Percentiles rank a stretch among this genome's conserved stretches.
These are phyloP conservation scores for Cosmia trapezina DNA, from an alignment of 2,888 invertebrate species.

Conservation along the genomic window DNA sequence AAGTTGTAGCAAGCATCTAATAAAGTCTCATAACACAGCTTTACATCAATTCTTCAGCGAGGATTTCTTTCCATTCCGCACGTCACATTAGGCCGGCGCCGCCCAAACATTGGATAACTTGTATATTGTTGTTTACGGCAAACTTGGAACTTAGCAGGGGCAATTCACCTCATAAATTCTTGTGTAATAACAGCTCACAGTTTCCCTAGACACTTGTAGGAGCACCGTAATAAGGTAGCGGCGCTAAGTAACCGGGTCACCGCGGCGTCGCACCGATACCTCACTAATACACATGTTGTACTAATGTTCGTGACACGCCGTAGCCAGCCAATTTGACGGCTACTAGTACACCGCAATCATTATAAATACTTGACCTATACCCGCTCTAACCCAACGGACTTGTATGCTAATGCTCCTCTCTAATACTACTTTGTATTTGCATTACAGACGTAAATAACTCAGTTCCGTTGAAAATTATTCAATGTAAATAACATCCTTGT, in stretches of 20 bases:
- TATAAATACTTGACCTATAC: conserved; percentile 51
- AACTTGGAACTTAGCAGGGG: conserved; percentile 85
- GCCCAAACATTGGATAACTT: conserved; percentile 85
- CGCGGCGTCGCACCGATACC: conserved; percentile 64
- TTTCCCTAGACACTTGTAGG: conserved; percentile 88
- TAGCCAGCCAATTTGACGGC: conserved; percentile 42
- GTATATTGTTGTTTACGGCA: conserved; percentile 88
- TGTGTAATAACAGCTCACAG: conserved; percentile 88
- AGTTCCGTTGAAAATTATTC: conserved; percentile 33
- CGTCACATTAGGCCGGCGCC: conserved; percentile 81
- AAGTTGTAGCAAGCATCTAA: conserved; percentile 73
- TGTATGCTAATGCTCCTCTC: conserved; percentile 51
- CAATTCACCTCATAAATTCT: conserved; percentile 88
- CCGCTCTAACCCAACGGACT: conserved; percentile 31
- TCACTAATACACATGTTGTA: conserved; percentile 66
- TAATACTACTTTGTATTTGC: conserved; percentile 56
- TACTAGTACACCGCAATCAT: conserved; percentile 45
- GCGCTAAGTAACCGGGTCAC: conserved; percentile 78
- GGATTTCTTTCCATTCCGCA: conserved; percentile 81
- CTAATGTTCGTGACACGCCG: conserved; percentile 48
- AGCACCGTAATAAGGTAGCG: conserved; percentile 83
- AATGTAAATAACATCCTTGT: conserved; percentile 34
- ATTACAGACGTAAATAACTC: conserved; percentile 38
- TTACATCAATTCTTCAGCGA: conserved; percentile 79
- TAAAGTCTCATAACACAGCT: conserved; percentile 80